These are phyloP conservation scores for Catalaphyllia jardinei DNA, from an alignment of 64 coral and sea anemone genomes.

Conservation along the genomic window DNA sequence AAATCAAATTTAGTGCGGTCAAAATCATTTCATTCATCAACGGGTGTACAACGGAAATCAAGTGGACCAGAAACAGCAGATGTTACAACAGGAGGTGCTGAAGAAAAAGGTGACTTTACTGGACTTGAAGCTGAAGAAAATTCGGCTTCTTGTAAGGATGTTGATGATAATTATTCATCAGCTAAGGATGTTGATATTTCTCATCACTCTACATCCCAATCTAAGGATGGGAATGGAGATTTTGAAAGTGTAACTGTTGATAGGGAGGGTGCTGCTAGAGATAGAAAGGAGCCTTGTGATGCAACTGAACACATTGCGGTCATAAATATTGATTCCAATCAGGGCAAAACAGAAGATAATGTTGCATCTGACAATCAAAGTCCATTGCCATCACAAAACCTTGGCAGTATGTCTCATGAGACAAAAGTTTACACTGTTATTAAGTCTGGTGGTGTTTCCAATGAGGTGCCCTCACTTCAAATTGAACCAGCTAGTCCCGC, in stretches of 20 bases:
- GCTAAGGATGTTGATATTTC: background rate
- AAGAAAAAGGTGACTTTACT: background rate
- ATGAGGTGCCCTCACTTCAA: conserved; percentile 27
- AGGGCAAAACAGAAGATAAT: background rate
- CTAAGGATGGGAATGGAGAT: background rate
- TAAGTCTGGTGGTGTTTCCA: background rate
- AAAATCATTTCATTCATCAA: conserved; percentile 6
- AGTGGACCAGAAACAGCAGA: background rate
- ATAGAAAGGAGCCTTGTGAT: background rate
- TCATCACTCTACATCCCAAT: background rate
- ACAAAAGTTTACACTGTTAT: background rate
- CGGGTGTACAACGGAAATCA: background rate
- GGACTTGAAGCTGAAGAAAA: background rate
- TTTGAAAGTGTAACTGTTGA: background rate
- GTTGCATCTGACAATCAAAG: background rate
- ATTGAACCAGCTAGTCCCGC: conserved; percentile 20
- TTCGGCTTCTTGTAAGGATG: too few species aligned
- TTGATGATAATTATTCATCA: too few species aligned
- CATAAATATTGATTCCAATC: conserved; percentile 4
- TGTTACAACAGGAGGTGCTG: background rate
- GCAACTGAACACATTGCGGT: background rate
- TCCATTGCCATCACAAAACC: background rate
- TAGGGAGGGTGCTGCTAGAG: background rate
- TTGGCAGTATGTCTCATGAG: background rate
- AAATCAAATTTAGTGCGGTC: background rate